Percentiles rank a stretch among this genome's conserved stretches.
Conservation (phyloP, 2,888 invertebrate genomes). For the Chydorus sphaericus region DNA sequence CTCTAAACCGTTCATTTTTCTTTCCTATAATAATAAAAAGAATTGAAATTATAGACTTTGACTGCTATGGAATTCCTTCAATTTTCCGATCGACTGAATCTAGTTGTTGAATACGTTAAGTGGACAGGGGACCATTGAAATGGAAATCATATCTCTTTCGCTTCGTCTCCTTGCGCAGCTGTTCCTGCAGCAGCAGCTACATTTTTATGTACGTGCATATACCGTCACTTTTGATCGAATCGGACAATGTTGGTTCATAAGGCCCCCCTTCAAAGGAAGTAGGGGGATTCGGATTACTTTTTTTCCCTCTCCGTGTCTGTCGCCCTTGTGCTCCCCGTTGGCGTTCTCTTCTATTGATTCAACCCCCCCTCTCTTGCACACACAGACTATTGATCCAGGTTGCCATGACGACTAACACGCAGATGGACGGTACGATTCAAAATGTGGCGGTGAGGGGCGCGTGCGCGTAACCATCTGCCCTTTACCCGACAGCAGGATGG, state of each 20-base stretch:
- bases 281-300: not conserved
- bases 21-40: not conserved
- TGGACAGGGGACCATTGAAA: too few species aligned
- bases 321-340: not conserved
- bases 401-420: not conserved
- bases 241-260: not conserved
- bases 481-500: too few species aligned
- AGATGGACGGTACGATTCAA: not conserved
- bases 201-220: too few species aligned
- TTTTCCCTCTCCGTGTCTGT: not conserved
- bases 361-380: not conserved
- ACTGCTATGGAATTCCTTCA: too few species aligned
- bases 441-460: too few species aligned
- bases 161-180: too few species aligned
- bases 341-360: not conserved
- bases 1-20: conserved; percentile 8
- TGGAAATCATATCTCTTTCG: too few species aligned
- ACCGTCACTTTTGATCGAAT: not conserved
- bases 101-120: too few species aligned
- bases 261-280: not conserved
- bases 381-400: not conserved
- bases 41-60: too few species aligned
- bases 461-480: too few species aligned
- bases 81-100: too few species aligned
- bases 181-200: too few species aligned